A percentile compares a stretch with the other conserved stretches of the same genome.
These are phyloP conservation scores for Orestias chungarensis DNA, from an alignment of 2,797 vertebrate species.

Conservation along the genomic window DNA sequence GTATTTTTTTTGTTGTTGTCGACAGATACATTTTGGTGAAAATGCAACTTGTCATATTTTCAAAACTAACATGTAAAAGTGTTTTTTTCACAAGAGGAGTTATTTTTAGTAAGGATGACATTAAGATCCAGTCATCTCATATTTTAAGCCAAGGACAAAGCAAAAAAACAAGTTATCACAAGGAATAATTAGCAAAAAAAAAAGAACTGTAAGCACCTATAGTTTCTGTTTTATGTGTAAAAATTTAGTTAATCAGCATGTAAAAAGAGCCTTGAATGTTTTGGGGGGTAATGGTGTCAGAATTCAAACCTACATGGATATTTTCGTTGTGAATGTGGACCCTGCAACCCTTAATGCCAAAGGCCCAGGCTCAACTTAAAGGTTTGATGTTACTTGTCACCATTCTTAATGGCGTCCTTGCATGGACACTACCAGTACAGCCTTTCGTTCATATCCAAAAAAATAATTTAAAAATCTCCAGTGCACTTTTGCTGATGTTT, in stretches of 20 bases:
- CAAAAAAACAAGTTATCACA: constrained; percentile 34
- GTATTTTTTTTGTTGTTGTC: constrained; percentile 64
- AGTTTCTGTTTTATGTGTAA: constrained; percentile 41
- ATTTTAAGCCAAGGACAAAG: constrained; percentile 63
- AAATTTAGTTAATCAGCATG: constrained; percentile 58
- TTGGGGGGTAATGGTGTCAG: constrained; percentile 61
- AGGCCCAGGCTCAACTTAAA: constrained; percentile 64
- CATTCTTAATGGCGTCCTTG: constrained; percentile 49
- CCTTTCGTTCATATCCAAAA: constrained; percentile 48
- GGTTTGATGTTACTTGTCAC: constrained; percentile 19
- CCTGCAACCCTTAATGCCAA: constrained; percentile 71
- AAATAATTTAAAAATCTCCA: no score
- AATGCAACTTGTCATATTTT: constrained; percentile 73
- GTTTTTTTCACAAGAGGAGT: constrained; percentile 15
- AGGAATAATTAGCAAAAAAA: constrained; percentile 15
- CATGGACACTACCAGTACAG: constrained; percentile 64
- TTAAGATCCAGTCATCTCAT: constrained; percentile 55
- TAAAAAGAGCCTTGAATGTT: constrained; percentile 76
- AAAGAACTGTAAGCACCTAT: constrained; percentile 26
- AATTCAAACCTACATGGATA: constrained; percentile 38
- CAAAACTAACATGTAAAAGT: constrained; percentile 66
- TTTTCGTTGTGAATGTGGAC: constrained; percentile 68
- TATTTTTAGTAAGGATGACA: constrained; percentile 46
- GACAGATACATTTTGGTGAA: constrained; percentile 58
- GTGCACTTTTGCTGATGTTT: constrained; percentile 44